Evolutionary conservation across 2,888 invertebrate species (phyloP), one percentile per base, ranked within the genome.

Genomic region (Aporophyla lueneburgensis): DNA sequence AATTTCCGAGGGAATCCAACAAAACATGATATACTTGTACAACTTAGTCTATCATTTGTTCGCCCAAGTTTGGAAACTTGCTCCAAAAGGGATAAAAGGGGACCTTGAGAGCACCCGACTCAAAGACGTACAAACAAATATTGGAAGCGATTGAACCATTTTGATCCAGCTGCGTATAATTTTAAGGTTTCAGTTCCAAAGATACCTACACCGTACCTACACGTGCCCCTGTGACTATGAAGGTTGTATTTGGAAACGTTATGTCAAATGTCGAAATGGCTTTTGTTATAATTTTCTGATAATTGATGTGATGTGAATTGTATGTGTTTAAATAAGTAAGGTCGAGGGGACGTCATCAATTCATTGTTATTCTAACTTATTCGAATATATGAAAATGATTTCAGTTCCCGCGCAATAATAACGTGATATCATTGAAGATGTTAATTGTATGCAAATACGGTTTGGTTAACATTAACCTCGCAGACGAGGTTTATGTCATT

Each of bases 11-110:
- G 53, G 59, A 71, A 79, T 70, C 46, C 59, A 40, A 63, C 59
- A 66, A 70, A 76, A 78, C 73, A 75, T 76, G n/a, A 67, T 80
- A 73, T 70, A 77, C 61, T 78, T 79, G 62, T 70, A 63, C 12
- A 70, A 73, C 62, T 70, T 67, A 68, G 54, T 78, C 66, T 74
- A 78, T 76, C 63, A 80, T 72, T 85, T 79, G 76, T 80, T 74
- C 59, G 67, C 56, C n/a, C 65, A 86, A 82, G 74, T 86, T 84
- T 80, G 33, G 56, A 76, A 80, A 80, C 72, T 86, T 78, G 27
- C 54, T 69, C 65, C 56, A 69, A 85, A 71, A 76, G 67, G 78
- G 73, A 74, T 84, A 74, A 81, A 81, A 74, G 72, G 66, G 63
- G 27, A 40, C 79, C 80, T 81, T 78, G 77, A 63, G 67, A 74